Percentiles rank a stretch among this genome's conserved stretches.
These are phyloP conservation scores for Macrosteles quadrilineatus DNA, from an alignment of 1,140 invertebrate genomes.

Conservation along the genomic window DNA sequence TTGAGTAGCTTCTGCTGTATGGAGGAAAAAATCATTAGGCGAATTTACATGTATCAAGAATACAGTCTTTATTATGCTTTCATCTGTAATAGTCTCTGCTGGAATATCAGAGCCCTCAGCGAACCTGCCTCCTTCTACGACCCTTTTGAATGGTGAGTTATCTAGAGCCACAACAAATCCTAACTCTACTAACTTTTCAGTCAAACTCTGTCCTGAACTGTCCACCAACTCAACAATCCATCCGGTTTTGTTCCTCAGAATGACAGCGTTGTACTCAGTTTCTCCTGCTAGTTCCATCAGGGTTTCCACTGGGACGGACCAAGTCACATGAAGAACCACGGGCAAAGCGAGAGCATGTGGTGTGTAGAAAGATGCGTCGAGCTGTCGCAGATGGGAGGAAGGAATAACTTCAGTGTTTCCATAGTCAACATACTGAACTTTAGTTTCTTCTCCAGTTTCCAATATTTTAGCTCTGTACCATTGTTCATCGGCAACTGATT, in stretches of 20 bases:
- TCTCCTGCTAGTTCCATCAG: constrained; percentile 42
- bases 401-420: constrained; percentile 53
- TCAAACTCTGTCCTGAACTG: constrained; percentile 15
- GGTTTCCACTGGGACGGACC: constrained; percentile 48
- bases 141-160: constrained; percentile 22
- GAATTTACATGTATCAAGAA: constrained; percentile 33
- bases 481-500: constrained; percentile 58
- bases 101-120: constrained; percentile 42
- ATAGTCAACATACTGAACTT: constrained; percentile 56
- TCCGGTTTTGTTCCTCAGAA: constrained; percentile 45
- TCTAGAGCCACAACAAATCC: constrained; percentile 11
- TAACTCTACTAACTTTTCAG: constrained; percentile 17
- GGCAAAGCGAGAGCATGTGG: constrained; percentile 57
- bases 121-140: constrained; percentile 37
- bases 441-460: background rate
- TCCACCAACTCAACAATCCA: constrained; percentile 41
- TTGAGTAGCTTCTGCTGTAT: constrained; percentile 38
- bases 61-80: constrained; percentile 16
- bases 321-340: constrained; percentile 47
- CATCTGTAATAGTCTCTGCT: constrained; percentile 45
- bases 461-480: constrained; percentile 51
- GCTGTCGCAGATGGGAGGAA: constrained; percentile 36
- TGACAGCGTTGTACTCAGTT: constrained; percentile 44
- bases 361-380: constrained; percentile 58
- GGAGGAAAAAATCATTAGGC: constrained; percentile 49